These are phyloP conservation scores for Rhagologus leucostigma DNA, from an alignment of 2,113 vertebrate genomes.

Conservation along the genomic window DNA sequence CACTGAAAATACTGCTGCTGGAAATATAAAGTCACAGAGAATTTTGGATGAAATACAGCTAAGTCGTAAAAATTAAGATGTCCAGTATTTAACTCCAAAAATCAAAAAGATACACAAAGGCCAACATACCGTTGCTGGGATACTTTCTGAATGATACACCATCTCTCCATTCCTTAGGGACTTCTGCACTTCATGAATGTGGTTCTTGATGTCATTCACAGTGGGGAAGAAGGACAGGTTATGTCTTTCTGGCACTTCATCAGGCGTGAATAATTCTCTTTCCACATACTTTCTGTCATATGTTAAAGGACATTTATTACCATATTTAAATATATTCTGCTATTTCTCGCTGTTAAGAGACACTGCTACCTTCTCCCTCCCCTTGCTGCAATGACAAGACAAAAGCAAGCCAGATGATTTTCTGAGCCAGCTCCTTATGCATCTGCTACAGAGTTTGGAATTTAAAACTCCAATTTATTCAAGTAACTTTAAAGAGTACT, in stretches of 20 bases:
- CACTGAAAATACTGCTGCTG: neutral
- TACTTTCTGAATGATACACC: conserved; percentile 61
- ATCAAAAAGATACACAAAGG: neutral
- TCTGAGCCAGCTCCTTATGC: neutral
- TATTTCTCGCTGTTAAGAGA: neutral
- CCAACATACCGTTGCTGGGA: conserved; percentile 73
- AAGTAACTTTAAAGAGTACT: neutral
- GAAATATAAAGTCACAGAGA: neutral
- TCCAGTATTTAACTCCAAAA: neutral
- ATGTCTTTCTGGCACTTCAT: conserved; percentile 84
- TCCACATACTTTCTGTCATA: conserved; percentile 83
- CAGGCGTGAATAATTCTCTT: conserved; percentile 82
- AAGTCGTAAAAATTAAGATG: neutral
- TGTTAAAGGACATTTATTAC: conserved; percentile 22
- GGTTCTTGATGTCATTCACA: conserved; percentile 88
- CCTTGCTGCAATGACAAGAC: neutral
- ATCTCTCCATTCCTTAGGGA: conserved; percentile 70
- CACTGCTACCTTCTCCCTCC: neutral
- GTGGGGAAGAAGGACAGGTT: conserved; percentile 87
- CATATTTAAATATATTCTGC: neutral
- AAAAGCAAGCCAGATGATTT: neutral
- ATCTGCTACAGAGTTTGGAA: neutral
- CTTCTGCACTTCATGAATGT: conserved; percentile 85
- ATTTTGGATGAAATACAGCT: neutral
- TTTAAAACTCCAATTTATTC: neutral